phyloP scores from a whole-genome alignment of 2,888 invertebrate species.

The Hypomecis atomaria region DNA sequence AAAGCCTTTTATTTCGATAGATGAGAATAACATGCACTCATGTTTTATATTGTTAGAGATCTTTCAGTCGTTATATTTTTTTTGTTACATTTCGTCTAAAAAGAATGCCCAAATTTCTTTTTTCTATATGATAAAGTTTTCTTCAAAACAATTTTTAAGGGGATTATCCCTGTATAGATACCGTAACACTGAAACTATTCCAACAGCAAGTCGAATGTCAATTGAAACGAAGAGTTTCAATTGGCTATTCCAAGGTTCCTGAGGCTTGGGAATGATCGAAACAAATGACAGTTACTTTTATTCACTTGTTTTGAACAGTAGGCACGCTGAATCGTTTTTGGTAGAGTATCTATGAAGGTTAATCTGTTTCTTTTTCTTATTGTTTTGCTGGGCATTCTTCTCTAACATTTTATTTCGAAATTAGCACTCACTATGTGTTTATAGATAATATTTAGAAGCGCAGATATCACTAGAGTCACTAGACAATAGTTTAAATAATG shows the following conservation, averaged over 20 bases:
- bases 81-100: neutral
- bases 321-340: too few species aligned
- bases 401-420: neutral
- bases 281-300: too few species aligned
- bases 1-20: constrained; percentile 13
- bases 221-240: too few species aligned
- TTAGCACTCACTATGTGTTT: constrained; percentile 1
- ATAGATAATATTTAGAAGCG: constrained; percentile 31
- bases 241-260: too few species aligned
- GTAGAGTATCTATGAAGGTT: too few species aligned
- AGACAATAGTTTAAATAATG: constrained; percentile 45
- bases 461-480: constrained; percentile 39
- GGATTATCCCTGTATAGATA: too few species aligned
- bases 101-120: neutral
- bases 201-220: too few species aligned
- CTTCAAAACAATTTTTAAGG: too few species aligned
- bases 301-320: too few species aligned
- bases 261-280: too few species aligned
- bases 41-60: neutral
- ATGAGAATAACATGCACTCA: neutral
- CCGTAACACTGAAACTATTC: too few species aligned
- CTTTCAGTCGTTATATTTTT: neutral
- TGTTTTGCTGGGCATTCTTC: neutral
- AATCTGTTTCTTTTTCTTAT: neutral
- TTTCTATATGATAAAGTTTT: too few species aligned